Conservation (phyloP, 1,140 invertebrate genomes). For the Protaetia brevitarsis region DNA sequence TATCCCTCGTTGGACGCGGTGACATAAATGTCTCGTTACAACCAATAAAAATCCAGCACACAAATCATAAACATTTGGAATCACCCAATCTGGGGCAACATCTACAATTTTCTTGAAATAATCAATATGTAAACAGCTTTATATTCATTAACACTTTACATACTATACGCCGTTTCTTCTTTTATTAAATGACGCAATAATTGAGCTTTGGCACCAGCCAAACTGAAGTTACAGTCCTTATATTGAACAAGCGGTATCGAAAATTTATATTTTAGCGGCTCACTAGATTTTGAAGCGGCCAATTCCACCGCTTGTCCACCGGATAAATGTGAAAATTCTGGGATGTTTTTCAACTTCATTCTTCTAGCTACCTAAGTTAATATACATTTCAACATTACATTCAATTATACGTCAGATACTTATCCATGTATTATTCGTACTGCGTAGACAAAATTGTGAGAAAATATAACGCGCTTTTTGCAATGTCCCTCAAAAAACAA, state of each 20-base stretch:
- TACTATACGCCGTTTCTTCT: constrained; percentile 61
- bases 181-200: constrained; percentile 53
- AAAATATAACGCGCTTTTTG: too few species aligned
- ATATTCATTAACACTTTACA: constrained; percentile 29
- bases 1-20: constrained; percentile 79
- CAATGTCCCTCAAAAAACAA: too few species aligned
- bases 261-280: constrained; percentile 68
- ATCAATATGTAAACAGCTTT: neutral
- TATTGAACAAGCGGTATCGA: constrained; percentile 57
- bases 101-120: constrained; percentile 30
- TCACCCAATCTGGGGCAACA: constrained; percentile 60
- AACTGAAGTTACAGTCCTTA: constrained; percentile 82
- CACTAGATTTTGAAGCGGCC: constrained; percentile 65
- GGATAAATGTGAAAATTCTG: constrained; percentile 66
- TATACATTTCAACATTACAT: too few species aligned
- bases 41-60: constrained; percentile 81
- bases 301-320: constrained; percentile 86
- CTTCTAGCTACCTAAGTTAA: constrained; percentile 70
- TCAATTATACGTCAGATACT: too few species aligned
- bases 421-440: too few species aligned
- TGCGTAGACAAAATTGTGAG: too few species aligned
- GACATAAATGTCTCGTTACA: constrained; percentile 74
- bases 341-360: constrained; percentile 78
- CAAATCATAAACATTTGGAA: constrained; percentile 78
- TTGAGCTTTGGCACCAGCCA: constrained; percentile 68